phyloP scores from a whole-genome alignment of 2,113 vertebrate species.

The Anarhynchus alexandrinus region DNA sequence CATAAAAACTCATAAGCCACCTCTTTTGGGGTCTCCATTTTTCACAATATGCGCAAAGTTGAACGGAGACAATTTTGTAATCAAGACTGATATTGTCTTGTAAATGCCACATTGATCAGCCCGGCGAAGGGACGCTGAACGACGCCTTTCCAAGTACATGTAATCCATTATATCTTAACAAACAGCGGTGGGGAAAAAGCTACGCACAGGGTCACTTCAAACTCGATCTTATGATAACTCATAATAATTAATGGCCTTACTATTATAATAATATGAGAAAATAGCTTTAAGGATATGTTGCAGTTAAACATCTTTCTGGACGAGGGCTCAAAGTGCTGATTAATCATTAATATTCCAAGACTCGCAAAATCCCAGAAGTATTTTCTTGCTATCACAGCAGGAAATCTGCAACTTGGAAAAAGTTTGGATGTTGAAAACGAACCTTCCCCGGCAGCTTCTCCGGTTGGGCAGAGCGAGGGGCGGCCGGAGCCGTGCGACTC shows the following conservation, averaged over 20 bases:
- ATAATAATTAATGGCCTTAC: neutral
- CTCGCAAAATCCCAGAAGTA: neutral
- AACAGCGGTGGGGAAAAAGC: neutral
- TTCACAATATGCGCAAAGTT: neutral
- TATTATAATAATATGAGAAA: neutral
- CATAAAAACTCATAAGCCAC: neutral
- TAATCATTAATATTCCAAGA: neutral
- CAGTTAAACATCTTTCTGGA: neutral
- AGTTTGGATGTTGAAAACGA: neutral
- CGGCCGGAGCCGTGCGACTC: accelerated
- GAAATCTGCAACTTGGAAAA: neutral
- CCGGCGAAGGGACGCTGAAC: neutral
- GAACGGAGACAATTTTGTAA: neutral
- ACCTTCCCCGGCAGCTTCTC: neutral
- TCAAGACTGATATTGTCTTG: neutral
- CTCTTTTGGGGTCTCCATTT: neutral
- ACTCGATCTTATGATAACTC: neutral
- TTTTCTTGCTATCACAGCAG: neutral
- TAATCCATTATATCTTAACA: neutral
- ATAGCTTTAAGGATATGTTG: neutral
- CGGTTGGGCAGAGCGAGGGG: neutral
- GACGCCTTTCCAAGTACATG: neutral
- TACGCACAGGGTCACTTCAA: neutral
- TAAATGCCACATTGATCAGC: neutral
- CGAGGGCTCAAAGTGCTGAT: neutral